Percentiles rank a stretch among this genome's conserved stretches.
Evolutionary conservation across 2,113 vertebrate species (phyloP).

Genomic region (Vicugna pacos): DNA sequence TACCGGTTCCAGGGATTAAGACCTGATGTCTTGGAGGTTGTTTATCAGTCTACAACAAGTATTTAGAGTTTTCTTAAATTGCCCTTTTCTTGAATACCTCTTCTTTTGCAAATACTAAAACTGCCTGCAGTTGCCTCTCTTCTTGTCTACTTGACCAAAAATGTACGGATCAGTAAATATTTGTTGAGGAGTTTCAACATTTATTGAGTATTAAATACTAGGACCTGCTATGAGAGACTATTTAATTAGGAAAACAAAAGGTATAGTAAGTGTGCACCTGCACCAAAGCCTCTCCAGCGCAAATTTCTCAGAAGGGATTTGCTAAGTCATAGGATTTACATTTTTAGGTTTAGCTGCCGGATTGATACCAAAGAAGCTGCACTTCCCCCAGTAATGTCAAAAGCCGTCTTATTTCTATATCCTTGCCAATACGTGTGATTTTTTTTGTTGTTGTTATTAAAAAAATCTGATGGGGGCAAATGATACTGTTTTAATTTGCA

Average conservation of each 20-base stretch:
- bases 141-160: neutral
- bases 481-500: neutral
- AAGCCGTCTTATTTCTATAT: neutral
- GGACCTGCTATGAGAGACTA: neutral
- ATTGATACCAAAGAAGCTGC: neutral
- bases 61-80: neutral
- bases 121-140: neutral
- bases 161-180: neutral
- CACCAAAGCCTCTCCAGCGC: conserved; percentile 7
- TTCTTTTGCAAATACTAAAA: neutral
- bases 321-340: neutral
- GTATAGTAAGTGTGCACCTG: neutral
- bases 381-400: neutral
- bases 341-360: neutral
- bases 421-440: neutral
- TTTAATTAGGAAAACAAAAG: conserved; percentile 31
- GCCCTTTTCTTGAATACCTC: neutral
- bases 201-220: neutral
- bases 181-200: neutral
- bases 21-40: neutral
- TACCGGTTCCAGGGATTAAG: neutral
- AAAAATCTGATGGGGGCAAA: neutral
- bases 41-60: neutral
- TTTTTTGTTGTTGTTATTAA: neutral
- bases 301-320: neutral